A percentile compares a stretch with the other conserved stretches of the same genome.
Conservation (phyloP, 2,797 vertebrate genomes). For the Gambelia wislizenii region DNA sequence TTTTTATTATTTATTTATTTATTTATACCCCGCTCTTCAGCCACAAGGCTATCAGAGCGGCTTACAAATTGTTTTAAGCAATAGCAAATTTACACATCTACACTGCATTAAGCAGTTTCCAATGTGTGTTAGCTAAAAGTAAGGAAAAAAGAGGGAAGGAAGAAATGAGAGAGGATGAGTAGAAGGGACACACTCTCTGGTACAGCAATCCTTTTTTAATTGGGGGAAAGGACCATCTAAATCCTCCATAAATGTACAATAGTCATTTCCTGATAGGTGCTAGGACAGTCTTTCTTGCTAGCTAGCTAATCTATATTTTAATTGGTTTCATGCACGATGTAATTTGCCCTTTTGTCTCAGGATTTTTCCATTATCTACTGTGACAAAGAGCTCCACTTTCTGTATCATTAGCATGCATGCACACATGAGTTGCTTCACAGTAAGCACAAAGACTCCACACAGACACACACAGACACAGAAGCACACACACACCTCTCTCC, state of each 20-base stretch:
- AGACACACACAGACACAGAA: not conserved
- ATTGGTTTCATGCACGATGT: conserved; percentile 46
- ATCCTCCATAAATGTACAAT: conserved; percentile 33
- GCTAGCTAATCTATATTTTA: conserved; percentile 46
- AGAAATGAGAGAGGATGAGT: not conserved
- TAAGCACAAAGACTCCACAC: not conserved
- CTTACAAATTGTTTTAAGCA: too few species aligned
- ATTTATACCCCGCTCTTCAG: too few species aligned
- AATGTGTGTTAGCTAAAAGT: too few species aligned
- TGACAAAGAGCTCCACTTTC: conserved; percentile 27
- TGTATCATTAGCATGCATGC: conserved; percentile 23
- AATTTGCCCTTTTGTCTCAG: conserved; percentile 55
- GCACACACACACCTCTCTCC: not conserved
- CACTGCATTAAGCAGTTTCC: too few species aligned
- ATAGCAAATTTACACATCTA: too few species aligned
- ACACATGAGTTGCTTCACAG: not conserved
- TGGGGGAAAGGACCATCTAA: not conserved
- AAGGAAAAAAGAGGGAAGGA: too few species aligned
- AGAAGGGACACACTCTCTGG: not conserved
- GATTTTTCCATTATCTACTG: conserved; percentile 64
- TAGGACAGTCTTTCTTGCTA: conserved; percentile 46
- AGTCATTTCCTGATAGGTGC: conserved; percentile 19
- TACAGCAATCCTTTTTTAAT: conserved; percentile 5
- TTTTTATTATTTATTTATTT: too few species aligned
- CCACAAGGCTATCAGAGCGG: too few species aligned